These are phyloP conservation scores for Diplazon laetatorius DNA, from an alignment of 2,888 invertebrate species.

Conservation along the genomic window DNA sequence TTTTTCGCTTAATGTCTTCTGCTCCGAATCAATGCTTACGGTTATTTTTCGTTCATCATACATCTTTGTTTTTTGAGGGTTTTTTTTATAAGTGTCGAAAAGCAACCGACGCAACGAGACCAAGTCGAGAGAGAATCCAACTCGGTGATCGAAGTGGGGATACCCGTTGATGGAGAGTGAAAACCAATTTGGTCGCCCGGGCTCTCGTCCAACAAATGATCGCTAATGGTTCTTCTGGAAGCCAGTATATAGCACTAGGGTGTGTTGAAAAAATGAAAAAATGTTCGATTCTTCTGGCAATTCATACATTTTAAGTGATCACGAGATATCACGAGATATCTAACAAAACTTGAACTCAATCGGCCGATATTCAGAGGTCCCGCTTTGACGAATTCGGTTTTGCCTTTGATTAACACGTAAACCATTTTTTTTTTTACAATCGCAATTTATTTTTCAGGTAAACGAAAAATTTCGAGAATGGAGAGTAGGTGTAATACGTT, in stretches of 20 bases:
- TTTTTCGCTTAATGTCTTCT: conserved; percentile 28
- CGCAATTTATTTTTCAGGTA: no score
- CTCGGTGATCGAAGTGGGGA: background rate
- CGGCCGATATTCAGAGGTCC: no score
- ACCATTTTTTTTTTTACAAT: no score
- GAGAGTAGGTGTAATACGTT: no score
- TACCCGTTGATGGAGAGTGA: conserved; percentile 58
- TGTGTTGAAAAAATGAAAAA: background rate
- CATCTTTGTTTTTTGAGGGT: background rate
- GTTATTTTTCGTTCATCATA: conserved; percentile 24
- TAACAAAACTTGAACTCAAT: no score
- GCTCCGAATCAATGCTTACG: conserved; percentile 16
- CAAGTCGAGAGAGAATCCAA: conserved; percentile 6
- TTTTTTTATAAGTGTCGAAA: conserved; percentile 2
- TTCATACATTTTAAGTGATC: no score
- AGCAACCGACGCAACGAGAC: background rate
- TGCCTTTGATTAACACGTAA: no score
- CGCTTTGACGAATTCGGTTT: no score
- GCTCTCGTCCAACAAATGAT: conserved; percentile 37
- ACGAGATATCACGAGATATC: no score
- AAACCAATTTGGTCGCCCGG: conserved; percentile 63
- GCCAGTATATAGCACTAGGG: background rate
- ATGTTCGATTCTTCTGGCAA: no score
- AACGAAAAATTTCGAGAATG: no score
- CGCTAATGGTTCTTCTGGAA: conserved; percentile 63